Evolutionary conservation across 64 coral and sea anemone species (phyloP).

Genomic region (Platygyra sinensis): DNA sequence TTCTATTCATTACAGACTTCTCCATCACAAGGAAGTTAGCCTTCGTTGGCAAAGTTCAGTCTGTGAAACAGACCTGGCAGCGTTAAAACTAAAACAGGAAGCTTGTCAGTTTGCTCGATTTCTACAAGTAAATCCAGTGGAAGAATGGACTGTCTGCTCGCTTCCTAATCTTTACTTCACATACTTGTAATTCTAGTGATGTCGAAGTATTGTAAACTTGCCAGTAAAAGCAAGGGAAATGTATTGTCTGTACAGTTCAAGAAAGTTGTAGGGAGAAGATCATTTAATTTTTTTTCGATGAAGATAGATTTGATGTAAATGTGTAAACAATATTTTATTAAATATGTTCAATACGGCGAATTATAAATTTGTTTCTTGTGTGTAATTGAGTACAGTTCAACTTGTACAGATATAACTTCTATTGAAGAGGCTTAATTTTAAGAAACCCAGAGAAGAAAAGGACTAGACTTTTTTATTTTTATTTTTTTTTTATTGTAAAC

Average conservation of each 20-base stretch:
- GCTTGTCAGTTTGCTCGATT: neutral
- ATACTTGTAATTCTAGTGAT: neutral
- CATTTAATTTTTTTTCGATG: too few species aligned
- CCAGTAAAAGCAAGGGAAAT: neutral
- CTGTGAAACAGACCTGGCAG: neutral
- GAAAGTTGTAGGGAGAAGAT: neutral
- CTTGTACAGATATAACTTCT: too few species aligned
- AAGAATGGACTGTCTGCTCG: constrained; percentile 5
- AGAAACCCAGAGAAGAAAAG: too few species aligned
- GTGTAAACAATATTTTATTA: neutral
- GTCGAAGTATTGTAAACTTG: neutral
- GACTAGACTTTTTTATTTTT: too few species aligned
- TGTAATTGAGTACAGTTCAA: too few species aligned
- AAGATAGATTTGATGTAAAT: neutral
- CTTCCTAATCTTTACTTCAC: constrained; percentile 19
- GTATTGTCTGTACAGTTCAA: neutral
- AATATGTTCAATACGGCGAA: too few species aligned
- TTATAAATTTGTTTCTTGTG: too few species aligned
- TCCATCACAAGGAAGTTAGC: constrained; percentile 2
- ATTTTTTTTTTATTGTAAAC: too few species aligned
- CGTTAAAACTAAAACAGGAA: constrained; percentile 24
- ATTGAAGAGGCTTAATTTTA: too few species aligned
- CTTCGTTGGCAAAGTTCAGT: neutral
- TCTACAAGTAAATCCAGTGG: constrained; percentile 23
- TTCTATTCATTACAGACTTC: constrained; percentile 8